Base-by-base conservation (phyloP, 2,797 vertebrate species). In the Pangasius larnaudii region DNA sequence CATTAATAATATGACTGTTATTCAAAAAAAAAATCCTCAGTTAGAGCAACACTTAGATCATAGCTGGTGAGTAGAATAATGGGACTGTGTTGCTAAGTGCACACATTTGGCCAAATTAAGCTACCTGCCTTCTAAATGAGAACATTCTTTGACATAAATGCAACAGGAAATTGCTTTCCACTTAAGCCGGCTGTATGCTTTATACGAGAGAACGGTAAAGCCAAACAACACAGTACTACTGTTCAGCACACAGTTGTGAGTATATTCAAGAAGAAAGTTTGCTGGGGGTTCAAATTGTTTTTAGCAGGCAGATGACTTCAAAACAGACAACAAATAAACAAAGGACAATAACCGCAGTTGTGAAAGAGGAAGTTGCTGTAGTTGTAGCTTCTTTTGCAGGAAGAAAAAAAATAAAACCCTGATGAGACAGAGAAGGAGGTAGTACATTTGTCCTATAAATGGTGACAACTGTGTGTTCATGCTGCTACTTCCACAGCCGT, bases 361-460 rank as follows among this genome's bases (percentile, higher is more conserved):
- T 63, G 49, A 65, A 83, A 83, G 80, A 49, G 80, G 80, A 83
- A 65, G 80, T 30, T 19, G 27, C 58, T 46, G 79, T 61, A 27
- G 36, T 16, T 42, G 42, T 49, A 39, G 59, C 61, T 83, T 83
- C 13, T 46, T 82, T 82, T 19, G 58, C 9, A n/a, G 27, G n/a
- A 33, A 39, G 5, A 30, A 22, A 22, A 27, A 24, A 59, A 13
- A 36, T 36, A 59, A 27, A 42, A 5, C 3, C 24, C 39, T 65
- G 56, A 27, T 59, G 80, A 46, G 22, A 39, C 30, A 3, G 22
- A 39, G 78, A 10, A 82, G 19, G 13, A 42, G 24, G 79, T 3
- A 18, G 58, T 81, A 81, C 39, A 18, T 7, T 58, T 46, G 36
- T 18, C n/a, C n/a, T 30, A 53, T 39, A 80, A 80, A 36, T 53